These are phyloP conservation scores for Jordanella pulchra DNA, from an alignment of 2,797 vertebrate genomes.

Conservation along the genomic window DNA sequence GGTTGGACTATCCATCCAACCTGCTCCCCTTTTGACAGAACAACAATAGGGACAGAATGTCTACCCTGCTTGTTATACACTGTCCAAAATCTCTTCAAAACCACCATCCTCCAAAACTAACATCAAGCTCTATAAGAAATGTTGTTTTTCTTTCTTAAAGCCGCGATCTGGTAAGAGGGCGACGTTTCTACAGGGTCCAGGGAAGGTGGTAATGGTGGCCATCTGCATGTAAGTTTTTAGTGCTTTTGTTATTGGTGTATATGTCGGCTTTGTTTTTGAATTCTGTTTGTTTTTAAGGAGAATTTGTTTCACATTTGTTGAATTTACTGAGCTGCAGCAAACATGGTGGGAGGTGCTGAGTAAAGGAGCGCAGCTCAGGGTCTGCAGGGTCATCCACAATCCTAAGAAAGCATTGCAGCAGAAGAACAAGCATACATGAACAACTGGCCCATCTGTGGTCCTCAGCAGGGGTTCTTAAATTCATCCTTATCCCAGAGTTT, in stretches of 20 bases:
- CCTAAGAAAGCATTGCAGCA: background rate
- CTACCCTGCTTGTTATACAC: background rate
- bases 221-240: slow-evolving; percentile 95
- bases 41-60: background rate
- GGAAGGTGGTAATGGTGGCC: slow-evolving; percentile 98
- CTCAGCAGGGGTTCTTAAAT: background rate
- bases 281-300: slow-evolving; percentile 1
- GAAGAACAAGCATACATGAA: background rate
- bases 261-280: background rate
- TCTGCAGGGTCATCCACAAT: slow-evolving; percentile 15
- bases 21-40: background rate
- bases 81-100: background rate
- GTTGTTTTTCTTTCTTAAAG: slow-evolving; percentile 69
- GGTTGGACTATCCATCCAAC: background rate
- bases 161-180: slow-evolving; percentile 88
- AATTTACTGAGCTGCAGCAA: slow-evolving; percentile 18
- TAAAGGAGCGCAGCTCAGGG: slow-evolving; percentile 18
- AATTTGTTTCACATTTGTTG: slow-evolving; percentile 2
- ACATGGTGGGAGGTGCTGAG: slow-evolving; percentile 19
- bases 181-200: slow-evolving; percentile 92
- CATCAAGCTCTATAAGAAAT: background rate
- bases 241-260: background rate
- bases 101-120: background rate
- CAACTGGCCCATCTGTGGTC: background rate
- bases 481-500: background rate